A percentile compares a stretch with the other conserved stretches of the same genome.
These are phyloP conservation scores for Hystrix cristata DNA, from an alignment of 2,113 vertebrate genomes.

Conservation along the genomic window DNA sequence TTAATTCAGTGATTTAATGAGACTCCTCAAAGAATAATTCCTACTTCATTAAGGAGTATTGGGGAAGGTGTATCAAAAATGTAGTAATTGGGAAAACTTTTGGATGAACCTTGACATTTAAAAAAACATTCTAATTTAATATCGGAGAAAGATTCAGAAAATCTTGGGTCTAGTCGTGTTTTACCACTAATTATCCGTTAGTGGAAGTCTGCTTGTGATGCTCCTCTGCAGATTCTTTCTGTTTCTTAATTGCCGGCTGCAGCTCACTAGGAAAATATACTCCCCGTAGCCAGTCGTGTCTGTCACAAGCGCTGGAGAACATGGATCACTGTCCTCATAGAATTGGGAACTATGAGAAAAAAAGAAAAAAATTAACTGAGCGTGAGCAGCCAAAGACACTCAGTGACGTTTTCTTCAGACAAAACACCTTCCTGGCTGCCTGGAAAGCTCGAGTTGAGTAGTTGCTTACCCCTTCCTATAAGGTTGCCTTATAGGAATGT, in stretches of 20 bases:
- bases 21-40: conserved; percentile 3
- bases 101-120: conserved; percentile 29
- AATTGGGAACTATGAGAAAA: not conserved
- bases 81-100: conserved; percentile 1
- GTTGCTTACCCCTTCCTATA: not conserved
- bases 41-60: conserved; percentile 39
- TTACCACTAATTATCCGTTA: conserved; percentile 57
- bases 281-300: not conserved
- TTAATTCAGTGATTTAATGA: conserved; percentile 26
- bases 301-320: not conserved
- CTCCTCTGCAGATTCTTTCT: not conserved
- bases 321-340: not conserved
- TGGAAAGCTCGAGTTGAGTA: not conserved
- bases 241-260: not conserved
- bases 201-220: not conserved
- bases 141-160: not conserved
- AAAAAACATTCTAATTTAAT: conserved; percentile 2
- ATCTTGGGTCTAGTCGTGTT: conserved; percentile 7
- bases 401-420: not conserved
- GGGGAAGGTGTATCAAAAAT: conserved; percentile 24
- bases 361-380: not conserved
- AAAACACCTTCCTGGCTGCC: not conserved
- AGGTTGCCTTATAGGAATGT: too few relatives aligned
- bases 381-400: not conserved
- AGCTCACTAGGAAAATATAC: not conserved